phyloP scores from a whole-genome alignment of 2,888 invertebrate genomes.

The Acleris literana region DNA sequence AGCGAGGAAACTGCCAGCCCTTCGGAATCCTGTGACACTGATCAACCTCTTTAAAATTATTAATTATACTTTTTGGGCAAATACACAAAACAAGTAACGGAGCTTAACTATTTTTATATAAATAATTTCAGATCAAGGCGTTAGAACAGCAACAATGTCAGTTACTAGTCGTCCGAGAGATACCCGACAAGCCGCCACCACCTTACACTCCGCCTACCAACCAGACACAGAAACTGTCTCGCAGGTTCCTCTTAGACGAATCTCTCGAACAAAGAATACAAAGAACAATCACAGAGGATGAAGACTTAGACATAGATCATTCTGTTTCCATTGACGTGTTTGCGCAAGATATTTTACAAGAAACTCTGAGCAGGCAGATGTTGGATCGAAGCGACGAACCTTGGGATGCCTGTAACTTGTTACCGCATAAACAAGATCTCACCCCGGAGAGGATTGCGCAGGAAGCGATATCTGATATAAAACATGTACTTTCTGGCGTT shows the following conservation, averaged over 20 bases:
- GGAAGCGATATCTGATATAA: constrained; percentile 54
- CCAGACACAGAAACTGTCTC: constrained; percentile 49
- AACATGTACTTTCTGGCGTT: constrained; percentile 60
- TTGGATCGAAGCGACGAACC: constrained; percentile 60
- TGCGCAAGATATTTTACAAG: constrained; percentile 66
- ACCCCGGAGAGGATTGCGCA: constrained; percentile 50
- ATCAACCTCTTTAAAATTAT: too few species aligned
- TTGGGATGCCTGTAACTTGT: constrained; percentile 69
- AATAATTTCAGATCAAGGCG: constrained; percentile 68
- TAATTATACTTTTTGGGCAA: too few species aligned
- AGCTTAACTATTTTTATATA: neutral
- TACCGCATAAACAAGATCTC: constrained; percentile 57
- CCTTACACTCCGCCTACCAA: constrained; percentile 74
- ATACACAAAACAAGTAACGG: too few species aligned
- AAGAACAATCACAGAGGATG: constrained; percentile 42
- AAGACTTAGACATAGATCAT: constrained; percentile 41
- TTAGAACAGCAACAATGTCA: constrained; percentile 73
- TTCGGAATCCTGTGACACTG: too few species aligned
- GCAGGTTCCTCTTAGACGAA: constrained; percentile 55
- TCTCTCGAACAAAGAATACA: constrained; percentile 52
- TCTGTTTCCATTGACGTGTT: constrained; percentile 62
- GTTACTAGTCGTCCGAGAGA: constrained; percentile 71
- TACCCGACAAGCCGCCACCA: constrained; percentile 78
- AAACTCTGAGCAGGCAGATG: constrained; percentile 54
- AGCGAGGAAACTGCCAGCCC: too few species aligned